Conservation (phyloP, 1,140 invertebrate genomes). For the Tribolium madens region DNA sequence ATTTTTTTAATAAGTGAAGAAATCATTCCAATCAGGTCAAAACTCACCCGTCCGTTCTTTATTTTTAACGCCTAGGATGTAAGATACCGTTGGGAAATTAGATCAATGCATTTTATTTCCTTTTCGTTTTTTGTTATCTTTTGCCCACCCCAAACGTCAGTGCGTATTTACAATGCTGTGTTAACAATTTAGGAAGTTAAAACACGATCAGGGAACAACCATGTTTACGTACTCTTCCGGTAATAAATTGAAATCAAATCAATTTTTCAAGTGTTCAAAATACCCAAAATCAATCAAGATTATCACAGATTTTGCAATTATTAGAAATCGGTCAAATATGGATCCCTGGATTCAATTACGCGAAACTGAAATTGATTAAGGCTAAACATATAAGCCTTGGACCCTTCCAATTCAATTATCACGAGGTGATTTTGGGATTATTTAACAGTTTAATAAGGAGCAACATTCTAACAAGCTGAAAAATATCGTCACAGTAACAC, state of each 20-base stretch:
- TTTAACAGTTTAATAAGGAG: conserved; percentile 31
- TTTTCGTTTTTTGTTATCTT: conserved; percentile 19
- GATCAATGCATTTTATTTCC: conserved; percentile 4
- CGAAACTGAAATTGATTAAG: conserved; percentile 31
- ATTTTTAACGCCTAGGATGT: conserved; percentile 14
- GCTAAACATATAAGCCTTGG: conserved; percentile 31
- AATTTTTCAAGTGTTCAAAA: no score
- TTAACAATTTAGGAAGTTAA: conserved; percentile 16
- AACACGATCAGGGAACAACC: no score
- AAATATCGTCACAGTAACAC: conserved; percentile 2
- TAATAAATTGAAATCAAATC: not conserved
- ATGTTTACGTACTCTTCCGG: not conserved
- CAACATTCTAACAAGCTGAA: conserved; percentile 13
- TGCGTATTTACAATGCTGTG: conserved; percentile 2
- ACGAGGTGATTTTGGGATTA: conserved; percentile 12
- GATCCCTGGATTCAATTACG: conserved; percentile 22
- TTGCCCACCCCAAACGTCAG: not conserved
- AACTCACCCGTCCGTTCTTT: not conserved
- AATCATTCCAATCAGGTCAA: not conserved
- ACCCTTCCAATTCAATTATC: conserved; percentile 32
- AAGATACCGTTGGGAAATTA: conserved; percentile 17
- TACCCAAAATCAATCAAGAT: no score
- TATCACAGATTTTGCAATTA: conserved; percentile 7
- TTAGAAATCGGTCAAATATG: conserved; percentile 17
- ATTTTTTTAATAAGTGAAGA: conserved; percentile 18